Percentiles rank a stretch among this genome's conserved stretches.
These are phyloP conservation scores for Mellivora capensis DNA, from an alignment of 2,113 vertebrate genomes.

Conservation along the genomic window DNA sequence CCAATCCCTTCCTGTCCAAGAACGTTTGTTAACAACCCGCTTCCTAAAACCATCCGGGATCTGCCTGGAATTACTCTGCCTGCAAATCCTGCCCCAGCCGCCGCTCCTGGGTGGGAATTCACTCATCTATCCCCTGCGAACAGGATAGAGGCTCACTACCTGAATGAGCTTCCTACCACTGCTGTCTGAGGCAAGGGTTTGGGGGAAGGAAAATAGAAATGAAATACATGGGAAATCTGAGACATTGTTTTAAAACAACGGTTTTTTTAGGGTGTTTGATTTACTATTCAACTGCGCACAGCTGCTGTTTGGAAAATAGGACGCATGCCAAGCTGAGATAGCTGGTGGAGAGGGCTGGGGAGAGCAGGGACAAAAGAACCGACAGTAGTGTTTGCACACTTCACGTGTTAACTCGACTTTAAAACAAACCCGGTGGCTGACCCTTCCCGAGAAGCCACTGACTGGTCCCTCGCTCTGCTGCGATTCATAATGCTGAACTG, in stretches of 20 bases:
- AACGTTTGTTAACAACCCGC: constrained; percentile 64
- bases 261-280: constrained; percentile 88
- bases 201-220: constrained; percentile 78
- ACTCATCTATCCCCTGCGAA: constrained; percentile 53
- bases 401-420: constrained; percentile 77
- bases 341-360: constrained; percentile 65
- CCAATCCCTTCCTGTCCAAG: constrained; percentile 71
- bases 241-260: constrained; percentile 90
- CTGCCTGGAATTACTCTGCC: constrained; percentile 68
- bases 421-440: constrained; percentile 56
- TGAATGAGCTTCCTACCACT: constrained; percentile 69
- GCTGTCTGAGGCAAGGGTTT: constrained; percentile 73
- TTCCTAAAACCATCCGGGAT: constrained; percentile 71
- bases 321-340: constrained; percentile 81
- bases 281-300: constrained; percentile 88
- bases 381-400: constrained; percentile 72
- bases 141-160: constrained; percentile 69
- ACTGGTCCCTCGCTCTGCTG: constrained; percentile 45
- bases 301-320: constrained; percentile 86
- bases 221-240: constrained; percentile 84
- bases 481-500: background rate
- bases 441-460: constrained; percentile 56
- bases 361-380: constrained; percentile 17
- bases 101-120: constrained; percentile 68
- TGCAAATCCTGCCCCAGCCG: constrained; percentile 10